Evolutionary conservation across 2,797 vertebrate species (phyloP).

Genomic region (Sebastes oblongus): DNA sequence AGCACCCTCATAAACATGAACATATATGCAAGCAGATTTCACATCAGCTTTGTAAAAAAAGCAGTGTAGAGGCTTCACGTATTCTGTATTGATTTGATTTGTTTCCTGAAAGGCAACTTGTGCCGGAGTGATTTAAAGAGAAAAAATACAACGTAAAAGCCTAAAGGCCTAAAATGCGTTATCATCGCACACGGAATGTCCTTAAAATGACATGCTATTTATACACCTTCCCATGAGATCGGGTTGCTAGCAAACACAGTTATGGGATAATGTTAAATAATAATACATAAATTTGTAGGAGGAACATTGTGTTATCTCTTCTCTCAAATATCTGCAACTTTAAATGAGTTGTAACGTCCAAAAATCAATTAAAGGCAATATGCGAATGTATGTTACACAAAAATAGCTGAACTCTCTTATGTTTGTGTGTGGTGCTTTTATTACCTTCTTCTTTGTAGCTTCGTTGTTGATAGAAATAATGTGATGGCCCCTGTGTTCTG

Average conservation of each 20-base stretch:
- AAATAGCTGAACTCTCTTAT: not conserved
- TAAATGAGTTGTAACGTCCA: not conserved
- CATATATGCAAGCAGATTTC: not conserved
- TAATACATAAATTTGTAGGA: not conserved
- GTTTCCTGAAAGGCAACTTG: not conserved
- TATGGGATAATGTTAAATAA: not conserved
- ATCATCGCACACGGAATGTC: too few relatives aligned
- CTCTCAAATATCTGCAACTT: not conserved
- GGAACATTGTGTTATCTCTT: not conserved
- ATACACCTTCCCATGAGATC: too few relatives aligned
- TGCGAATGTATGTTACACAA: not conserved
- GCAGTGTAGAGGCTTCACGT: not conserved
- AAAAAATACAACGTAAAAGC: too few relatives aligned
- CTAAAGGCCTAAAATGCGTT: too few relatives aligned
- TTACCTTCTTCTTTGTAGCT: constrained; percentile 63
- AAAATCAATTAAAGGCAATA: not conserved
- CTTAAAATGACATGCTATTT: too few relatives aligned
- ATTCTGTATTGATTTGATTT: not conserved
- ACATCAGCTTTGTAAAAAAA: not conserved
- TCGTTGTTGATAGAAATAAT: constrained; percentile 51
- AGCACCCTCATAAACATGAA: not conserved
- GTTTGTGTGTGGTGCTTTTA: not conserved
- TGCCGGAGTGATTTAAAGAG: too few relatives aligned
- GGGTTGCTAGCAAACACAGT: not conserved
- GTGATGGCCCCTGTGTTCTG: constrained; percentile 71